Evolutionary conservation across 1,140 invertebrate genomes (phyloP).

Genomic region (Rhopalosiphum maidis): DNA sequence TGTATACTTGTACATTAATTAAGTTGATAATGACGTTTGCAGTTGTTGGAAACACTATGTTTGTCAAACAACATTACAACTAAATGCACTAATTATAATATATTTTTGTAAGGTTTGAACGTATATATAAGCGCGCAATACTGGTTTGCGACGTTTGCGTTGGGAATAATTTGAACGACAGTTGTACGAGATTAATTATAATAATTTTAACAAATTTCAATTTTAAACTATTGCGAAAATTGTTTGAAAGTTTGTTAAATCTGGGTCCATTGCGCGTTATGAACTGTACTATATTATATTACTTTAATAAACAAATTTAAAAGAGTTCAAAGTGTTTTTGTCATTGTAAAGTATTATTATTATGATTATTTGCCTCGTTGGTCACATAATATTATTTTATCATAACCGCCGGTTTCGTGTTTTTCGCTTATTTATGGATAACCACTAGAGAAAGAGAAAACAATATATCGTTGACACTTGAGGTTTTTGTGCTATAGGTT

Average conservation of each 20-base stretch:
- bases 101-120: slow-evolving; percentile 14
- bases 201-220: slow-evolving; percentile 9
- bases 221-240: neutral
- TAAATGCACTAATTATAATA: slow-evolving; percentile 35
- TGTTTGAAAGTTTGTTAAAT: slow-evolving; percentile 19
- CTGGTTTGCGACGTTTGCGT: neutral
- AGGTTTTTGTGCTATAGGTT: neutral
- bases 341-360: neutral
- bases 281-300: slow-evolving; percentile 7
- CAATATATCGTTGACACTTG: neutral
- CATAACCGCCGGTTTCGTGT: neutral
- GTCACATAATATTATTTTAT: neutral
- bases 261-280: neutral
- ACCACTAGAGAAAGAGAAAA: neutral
- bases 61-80: slow-evolving; percentile 35
- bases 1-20: slow-evolving; percentile 32
- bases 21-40: slow-evolving; percentile 37
- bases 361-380: neutral
- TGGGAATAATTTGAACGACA: neutral
- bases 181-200: neutral
- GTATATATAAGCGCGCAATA: neutral
- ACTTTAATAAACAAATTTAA: slow-evolving; percentile 17
- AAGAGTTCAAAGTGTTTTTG: neutral
- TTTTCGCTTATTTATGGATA: neutral
- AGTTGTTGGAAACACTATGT: slow-evolving; percentile 36